Conservation (phyloP, 1,140 invertebrate species). For the Fopius arisanus region DNA sequence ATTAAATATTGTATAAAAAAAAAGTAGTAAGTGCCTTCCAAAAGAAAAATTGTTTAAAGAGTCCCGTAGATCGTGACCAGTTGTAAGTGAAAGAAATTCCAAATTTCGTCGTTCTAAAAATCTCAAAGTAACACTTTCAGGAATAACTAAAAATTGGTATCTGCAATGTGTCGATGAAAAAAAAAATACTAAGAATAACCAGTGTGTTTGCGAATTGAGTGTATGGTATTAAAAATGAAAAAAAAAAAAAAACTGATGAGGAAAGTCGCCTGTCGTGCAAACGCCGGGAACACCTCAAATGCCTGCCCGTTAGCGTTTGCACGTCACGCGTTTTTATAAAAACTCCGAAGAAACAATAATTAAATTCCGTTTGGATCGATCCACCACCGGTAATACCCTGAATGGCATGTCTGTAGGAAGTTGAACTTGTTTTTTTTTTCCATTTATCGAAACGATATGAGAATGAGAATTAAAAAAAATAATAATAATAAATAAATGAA, state of each 20-base stretch:
- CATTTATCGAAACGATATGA: constrained; percentile 16
- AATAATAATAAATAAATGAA: constrained; percentile 13
- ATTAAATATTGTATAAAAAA: constrained; percentile 43
- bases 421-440: constrained; percentile 44
- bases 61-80: constrained; percentile 66
- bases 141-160: constrained; percentile 23
- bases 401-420: constrained; percentile 64
- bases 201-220: constrained; percentile 6
- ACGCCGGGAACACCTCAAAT: constrained; percentile 6
- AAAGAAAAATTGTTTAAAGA: constrained; percentile 56
- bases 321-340: constrained; percentile 17
- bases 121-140: background rate
- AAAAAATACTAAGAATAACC: constrained; percentile 12
- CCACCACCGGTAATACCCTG: constrained; percentile 65
- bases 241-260: constrained; percentile 19
- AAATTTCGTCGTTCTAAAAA: constrained; percentile 52
- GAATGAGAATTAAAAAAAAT: constrained; percentile 20
- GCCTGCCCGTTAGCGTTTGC: constrained; percentile 14
- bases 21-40: constrained; percentile 68
- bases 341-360: constrained; percentile 22
- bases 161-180: constrained; percentile 19
- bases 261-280: constrained; percentile 26
- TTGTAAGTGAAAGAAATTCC: constrained; percentile 62
- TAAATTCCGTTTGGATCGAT: constrained; percentile 55
- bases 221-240: constrained; percentile 18